Evolutionary conservation across 1,140 invertebrate genomes (phyloP).

Genomic region (Adelges cooleyi): DNA sequence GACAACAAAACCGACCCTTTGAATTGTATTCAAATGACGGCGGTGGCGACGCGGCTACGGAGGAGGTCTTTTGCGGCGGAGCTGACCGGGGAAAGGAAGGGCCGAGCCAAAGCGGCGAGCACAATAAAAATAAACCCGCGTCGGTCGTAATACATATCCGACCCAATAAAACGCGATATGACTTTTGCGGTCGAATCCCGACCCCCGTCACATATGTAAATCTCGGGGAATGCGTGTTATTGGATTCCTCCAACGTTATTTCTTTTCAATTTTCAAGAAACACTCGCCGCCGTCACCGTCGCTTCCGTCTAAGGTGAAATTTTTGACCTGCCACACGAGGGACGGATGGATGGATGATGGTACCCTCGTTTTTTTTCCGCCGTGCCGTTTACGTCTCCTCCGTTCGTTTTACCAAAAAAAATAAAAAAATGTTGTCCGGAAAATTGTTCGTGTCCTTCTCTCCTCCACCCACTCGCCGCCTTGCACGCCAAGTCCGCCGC

Average conservation of each 20-base stretch:
- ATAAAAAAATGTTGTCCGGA: not conserved
- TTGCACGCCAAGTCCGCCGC: too few relatives aligned
- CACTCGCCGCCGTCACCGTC: too few relatives aligned
- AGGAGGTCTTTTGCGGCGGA: not conserved
- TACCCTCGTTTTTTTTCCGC: not conserved
- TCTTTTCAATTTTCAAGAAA: conserved; percentile 13
- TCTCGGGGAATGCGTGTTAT: conserved; percentile 22
- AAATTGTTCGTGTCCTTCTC: not conserved
- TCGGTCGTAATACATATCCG: conserved; percentile 21
- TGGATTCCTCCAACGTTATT: conserved; percentile 24
- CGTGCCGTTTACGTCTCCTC: not conserved
- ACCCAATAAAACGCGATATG: conserved; percentile 26
- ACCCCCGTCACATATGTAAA: not conserved
- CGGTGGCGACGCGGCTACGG: not conserved
- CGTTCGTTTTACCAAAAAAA: too few relatives aligned
- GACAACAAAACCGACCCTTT: conserved; percentile 26
- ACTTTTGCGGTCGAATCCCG: conserved; percentile 23
- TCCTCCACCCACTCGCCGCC: too few relatives aligned
- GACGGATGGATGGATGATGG: too few relatives aligned
- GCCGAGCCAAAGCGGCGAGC: not conserved
- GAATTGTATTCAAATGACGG: conserved; percentile 24
- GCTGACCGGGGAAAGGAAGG: not conserved
- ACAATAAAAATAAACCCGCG: conserved; percentile 24
- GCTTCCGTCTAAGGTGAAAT: not conserved
- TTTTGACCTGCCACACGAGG: conserved; percentile 12